A percentile compares a stretch with the other conserved stretches of the same genome.
Conservation (phyloP, 2,113 vertebrate genomes). For the Cyanoramphus novaezelandiae region DNA sequence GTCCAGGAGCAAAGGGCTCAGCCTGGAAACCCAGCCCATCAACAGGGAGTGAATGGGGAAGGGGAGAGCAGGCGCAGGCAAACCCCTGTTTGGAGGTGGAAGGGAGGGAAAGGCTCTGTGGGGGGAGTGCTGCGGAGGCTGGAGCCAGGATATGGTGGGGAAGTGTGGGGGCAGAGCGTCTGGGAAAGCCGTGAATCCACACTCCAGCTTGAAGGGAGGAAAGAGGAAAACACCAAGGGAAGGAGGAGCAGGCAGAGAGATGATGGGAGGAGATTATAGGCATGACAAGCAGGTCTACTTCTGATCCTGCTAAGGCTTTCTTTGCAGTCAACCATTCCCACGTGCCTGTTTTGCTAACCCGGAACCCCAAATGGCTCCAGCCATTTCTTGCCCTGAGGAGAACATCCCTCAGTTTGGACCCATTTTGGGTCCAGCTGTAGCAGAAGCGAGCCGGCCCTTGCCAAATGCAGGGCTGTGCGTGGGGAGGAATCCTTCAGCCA, state of each 20-base stretch:
- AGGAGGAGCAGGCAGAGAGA: neutral
- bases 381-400: neutral
- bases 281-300: neutral
- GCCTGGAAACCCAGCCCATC: neutral
- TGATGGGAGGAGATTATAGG: neutral
- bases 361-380: neutral
- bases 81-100: neutral
- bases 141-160: neutral
- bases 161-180: neutral
- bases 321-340: neutral
- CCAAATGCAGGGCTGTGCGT: neutral
- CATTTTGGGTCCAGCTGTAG: neutral
- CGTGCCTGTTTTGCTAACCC: rapidly evolving
- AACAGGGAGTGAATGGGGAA: neutral
- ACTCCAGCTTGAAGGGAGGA: neutral
- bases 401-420: neutral
- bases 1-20: neutral
- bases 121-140: neutral
- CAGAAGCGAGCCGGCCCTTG: neutral
- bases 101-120: neutral
- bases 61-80: neutral
- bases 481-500: neutral
- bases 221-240: neutral
- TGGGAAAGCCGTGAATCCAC: constrained; percentile 38
- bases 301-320: neutral